Conservation (phyloP, 1,140 invertebrate species). For the Zaprionus taronus region DNA sequence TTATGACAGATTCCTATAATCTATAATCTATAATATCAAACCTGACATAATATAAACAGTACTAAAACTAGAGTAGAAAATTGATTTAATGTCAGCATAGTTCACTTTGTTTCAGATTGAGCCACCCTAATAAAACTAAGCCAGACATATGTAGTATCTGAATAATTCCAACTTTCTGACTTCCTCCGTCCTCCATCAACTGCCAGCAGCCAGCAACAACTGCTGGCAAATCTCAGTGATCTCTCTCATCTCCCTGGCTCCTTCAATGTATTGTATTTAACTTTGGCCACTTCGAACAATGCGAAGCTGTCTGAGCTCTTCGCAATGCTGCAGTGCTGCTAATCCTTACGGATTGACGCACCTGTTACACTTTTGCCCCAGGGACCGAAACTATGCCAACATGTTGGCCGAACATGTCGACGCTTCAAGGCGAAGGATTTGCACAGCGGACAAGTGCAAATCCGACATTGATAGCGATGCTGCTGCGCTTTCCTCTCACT, state of each 20-base stretch:
- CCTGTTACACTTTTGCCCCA: slow-evolving; percentile 72
- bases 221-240: slow-evolving; percentile 12
- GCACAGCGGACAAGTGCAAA: slow-evolving; percentile 68
- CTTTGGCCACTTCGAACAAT: slow-evolving; percentile 61
- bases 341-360: slow-evolving; percentile 59
- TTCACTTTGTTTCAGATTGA: not conserved
- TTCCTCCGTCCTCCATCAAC: not conserved
- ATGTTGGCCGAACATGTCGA: slow-evolving; percentile 72
- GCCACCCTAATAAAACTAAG: not conserved
- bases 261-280: slow-evolving; percentile 44
- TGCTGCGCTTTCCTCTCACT: slow-evolving; percentile 49
- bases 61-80: not conserved
- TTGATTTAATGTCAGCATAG: not conserved
- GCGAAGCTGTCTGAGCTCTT: slow-evolving; percentile 28
- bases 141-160: slow-evolving; percentile 2
- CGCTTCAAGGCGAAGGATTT: slow-evolving; percentile 61
- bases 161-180: not conserved
- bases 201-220: slow-evolving; percentile 49
- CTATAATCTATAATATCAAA: too few species aligned
- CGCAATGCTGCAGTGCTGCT: slow-evolving; percentile 21
- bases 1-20: too few species aligned
- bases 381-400: slow-evolving; percentile 50
- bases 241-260: not conserved
- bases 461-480: slow-evolving; percentile 67
- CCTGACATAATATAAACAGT: not conserved